Percentiles rank a stretch among this genome's conserved stretches.
Conservation (phyloP, 92 coral and sea anemone genomes). For the Chrysogorgia sp. region DNA sequence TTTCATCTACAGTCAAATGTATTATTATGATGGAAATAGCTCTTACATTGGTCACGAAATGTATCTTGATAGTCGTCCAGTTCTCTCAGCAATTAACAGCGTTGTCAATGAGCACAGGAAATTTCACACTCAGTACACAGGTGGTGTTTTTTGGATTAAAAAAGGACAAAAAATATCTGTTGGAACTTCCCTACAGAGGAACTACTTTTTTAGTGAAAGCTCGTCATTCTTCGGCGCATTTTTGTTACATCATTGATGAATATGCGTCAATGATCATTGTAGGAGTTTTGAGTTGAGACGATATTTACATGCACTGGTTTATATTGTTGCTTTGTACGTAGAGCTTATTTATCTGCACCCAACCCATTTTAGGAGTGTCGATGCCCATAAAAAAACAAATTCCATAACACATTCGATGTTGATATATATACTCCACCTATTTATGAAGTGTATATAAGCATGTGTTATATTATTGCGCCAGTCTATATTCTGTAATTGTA, state of each 20-base stretch:
- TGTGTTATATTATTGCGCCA: too few species aligned
- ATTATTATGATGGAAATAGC: constrained; percentile 73
- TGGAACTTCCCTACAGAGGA: constrained; percentile 76
- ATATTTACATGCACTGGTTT: too few species aligned
- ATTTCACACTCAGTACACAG: constrained; percentile 83
- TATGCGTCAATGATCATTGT: too few species aligned
- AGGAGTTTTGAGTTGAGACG: too few species aligned
- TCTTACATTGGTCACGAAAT: constrained; percentile 81
- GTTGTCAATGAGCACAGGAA: constrained; percentile 58
- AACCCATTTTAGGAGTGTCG: too few species aligned
- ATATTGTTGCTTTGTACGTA: too few species aligned
- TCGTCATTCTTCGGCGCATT: constrained; percentile 87
- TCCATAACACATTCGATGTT: too few species aligned
- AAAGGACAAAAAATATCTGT: constrained; percentile 75
- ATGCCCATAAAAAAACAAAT: too few species aligned
- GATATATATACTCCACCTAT: too few species aligned
- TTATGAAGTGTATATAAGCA: too few species aligned
- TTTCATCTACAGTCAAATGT: constrained; percentile 84
- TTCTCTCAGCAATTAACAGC: constrained; percentile 73
- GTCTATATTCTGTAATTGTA: too few species aligned
- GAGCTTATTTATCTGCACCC: too few species aligned
- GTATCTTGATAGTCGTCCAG: constrained; percentile 69
- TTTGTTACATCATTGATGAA: constrained; percentile 60
- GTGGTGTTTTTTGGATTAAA: constrained; percentile 72
- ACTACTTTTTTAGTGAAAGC: constrained; percentile 61